These are phyloP conservation scores for Drosophila mettleri DNA, from an alignment of 2,888 invertebrate species.

Conservation along the genomic window DNA sequence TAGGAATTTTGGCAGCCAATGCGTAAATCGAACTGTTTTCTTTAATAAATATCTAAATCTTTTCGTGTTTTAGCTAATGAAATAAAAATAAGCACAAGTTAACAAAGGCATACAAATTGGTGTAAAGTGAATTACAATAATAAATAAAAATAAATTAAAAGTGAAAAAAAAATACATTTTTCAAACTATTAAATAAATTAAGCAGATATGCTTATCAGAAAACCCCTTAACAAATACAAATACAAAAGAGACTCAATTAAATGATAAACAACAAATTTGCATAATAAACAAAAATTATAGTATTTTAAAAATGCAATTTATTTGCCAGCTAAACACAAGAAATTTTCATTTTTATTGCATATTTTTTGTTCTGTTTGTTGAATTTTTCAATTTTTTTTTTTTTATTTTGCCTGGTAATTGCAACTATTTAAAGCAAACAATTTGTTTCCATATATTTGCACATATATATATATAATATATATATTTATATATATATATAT, in stretches of 20 bases:
- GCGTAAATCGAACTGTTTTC: neutral
- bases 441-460: neutral
- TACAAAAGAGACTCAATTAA: neutral
- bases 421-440: constrained; percentile 29
- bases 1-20: constrained; percentile 10
- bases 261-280: constrained; percentile 6
- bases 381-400: neutral
- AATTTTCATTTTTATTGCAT: constrained; percentile 20
- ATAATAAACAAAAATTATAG: constrained; percentile 7
- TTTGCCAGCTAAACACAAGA: neutral
- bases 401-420: constrained; percentile 21
- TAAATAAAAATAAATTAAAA: constrained; percentile 31
- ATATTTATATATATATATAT: constrained; percentile 1
- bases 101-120: too few relatives aligned
- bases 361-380: constrained; percentile 1
- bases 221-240: neutral
- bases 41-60: constrained; percentile 10
- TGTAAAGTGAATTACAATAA: too few relatives aligned
- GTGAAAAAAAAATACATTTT: neutral
- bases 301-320: neutral
- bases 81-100: constrained; percentile 8
- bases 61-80: constrained; percentile 7
- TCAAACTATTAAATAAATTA: neutral
- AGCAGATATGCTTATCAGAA: neutral
- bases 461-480: constrained; percentile 17